A percentile compares a stretch with the other conserved stretches of the same genome.
Evolutionary conservation across 2,113 vertebrate genomes (phyloP).

Genomic region (Vicugna pacos): DNA sequence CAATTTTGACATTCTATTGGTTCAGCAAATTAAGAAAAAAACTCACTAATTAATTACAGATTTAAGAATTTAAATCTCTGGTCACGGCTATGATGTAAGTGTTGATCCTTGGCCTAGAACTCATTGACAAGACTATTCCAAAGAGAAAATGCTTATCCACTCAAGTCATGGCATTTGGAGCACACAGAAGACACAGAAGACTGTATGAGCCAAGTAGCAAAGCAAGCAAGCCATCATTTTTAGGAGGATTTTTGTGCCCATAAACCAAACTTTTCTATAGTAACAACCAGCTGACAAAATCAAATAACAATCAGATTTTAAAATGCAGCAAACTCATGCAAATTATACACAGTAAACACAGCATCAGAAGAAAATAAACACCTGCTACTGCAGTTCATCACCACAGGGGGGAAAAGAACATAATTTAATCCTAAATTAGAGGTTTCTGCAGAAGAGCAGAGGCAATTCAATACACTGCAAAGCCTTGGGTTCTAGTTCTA

Average conservation of each 20-base stretch:
- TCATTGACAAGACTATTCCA: neutral
- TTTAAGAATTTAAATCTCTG: slow-evolving; percentile 32
- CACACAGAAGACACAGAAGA: neutral
- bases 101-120: neutral
- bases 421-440: neutral
- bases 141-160: neutral
- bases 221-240: neutral
- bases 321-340: slow-evolving; percentile 24
- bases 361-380: neutral
- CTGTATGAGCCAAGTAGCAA: slow-evolving; percentile 19
- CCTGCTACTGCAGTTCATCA: neutral
- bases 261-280: neutral
- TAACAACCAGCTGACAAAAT: slow-evolving; percentile 26
- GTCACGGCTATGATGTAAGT: neutral
- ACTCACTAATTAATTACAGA: neutral
- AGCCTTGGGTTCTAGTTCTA: neutral
- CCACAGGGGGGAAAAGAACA: neutral
- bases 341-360: neutral
- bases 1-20: neutral
- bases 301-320: slow-evolving; percentile 32
- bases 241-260: neutral
- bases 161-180: neutral
- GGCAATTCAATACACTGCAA: neutral
- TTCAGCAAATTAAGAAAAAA: slow-evolving; percentile 34
- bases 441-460: neutral